These are phyloP conservation scores for Trinectes maculatus DNA, from an alignment of 2,113 vertebrate genomes.

Conservation along the genomic window DNA sequence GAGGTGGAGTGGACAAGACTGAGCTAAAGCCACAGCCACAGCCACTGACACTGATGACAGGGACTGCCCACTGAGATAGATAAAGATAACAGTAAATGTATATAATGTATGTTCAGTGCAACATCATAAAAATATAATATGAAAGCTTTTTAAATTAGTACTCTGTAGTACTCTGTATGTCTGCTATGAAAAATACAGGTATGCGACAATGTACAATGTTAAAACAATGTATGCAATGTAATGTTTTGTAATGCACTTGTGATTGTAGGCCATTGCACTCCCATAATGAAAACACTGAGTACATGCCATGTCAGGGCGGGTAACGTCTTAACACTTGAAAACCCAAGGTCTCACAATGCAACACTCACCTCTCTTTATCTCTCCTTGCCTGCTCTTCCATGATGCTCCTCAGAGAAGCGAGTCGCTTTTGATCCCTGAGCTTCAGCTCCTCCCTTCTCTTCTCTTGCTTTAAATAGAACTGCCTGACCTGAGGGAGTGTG, in stretches of 20 bases:
- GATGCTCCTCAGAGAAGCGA: slow-evolving; percentile 85
- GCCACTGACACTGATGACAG: background rate
- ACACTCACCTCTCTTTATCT: slow-evolving; percentile 88
- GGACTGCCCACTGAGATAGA: background rate
- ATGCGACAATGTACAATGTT: too few species aligned
- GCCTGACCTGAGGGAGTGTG: slow-evolving; percentile 85
- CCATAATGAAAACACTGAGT: too few species aligned
- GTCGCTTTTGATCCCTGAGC: slow-evolving; percentile 80
- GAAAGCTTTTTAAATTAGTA: too few species aligned
- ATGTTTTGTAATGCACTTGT: too few species aligned
- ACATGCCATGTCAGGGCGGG: background rate
- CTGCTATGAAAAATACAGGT: too few species aligned
- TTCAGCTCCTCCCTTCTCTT: slow-evolving; percentile 83
- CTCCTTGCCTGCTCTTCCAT: slow-evolving; percentile 88
- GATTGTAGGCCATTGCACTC: too few species aligned
- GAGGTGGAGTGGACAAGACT: background rate
- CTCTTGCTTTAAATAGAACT: slow-evolving; percentile 86
- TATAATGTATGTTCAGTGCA: background rate
- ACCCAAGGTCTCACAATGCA: slow-evolving; percentile 19
- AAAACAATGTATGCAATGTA: too few species aligned
- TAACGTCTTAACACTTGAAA: background rate
- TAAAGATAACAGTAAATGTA: too few species aligned
- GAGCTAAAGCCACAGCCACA: background rate
- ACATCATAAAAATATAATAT: too few species aligned
- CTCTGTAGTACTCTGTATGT: too few species aligned